A percentile compares a stretch with the other conserved stretches of the same genome.
phyloP scores from a whole-genome alignment of 2,888 invertebrate species.

The Meiosimyza decipiens region DNA sequence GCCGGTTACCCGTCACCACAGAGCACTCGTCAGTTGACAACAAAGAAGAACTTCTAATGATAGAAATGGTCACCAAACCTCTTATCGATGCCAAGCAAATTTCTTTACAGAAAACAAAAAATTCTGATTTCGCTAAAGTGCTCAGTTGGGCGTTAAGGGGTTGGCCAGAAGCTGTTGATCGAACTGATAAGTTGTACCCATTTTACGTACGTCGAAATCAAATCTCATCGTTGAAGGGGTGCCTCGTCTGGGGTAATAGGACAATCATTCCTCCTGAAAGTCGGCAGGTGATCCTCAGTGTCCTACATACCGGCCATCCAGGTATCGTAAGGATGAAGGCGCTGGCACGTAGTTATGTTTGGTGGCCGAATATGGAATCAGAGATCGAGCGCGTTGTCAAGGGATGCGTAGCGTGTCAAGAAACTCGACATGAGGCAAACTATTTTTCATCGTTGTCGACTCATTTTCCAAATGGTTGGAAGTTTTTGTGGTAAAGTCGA shows the following conservation, averaged over 20 bases:
- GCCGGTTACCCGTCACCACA: too few species aligned
- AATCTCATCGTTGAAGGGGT: slow-evolving; percentile 33
- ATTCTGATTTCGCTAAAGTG: neutral
- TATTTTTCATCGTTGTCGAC: slow-evolving; percentile 36
- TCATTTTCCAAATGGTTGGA: slow-evolving; percentile 40
- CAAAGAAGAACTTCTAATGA: too few species aligned
- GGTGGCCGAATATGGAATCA: slow-evolving; percentile 35
- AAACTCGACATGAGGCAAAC: slow-evolving; percentile 24
- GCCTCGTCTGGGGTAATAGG: slow-evolving; percentile 41
- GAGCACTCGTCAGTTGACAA: too few species aligned
- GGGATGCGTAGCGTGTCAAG: neutral
- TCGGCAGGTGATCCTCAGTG: slow-evolving; percentile 3
- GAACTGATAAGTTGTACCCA: neutral
- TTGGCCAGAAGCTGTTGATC: slow-evolving; percentile 11
- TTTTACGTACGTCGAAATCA: slow-evolving; percentile 8
- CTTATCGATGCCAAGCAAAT: too few species aligned
- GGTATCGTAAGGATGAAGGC: slow-evolving; percentile 27
- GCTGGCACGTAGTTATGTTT: slow-evolving; percentile 32
- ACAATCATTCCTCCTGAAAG: slow-evolving; percentile 32
- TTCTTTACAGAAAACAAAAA: too few species aligned
- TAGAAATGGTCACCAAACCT: too few species aligned
- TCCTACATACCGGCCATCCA: neutral
- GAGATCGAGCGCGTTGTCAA: slow-evolving; percentile 7
- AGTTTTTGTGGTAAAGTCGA: slow-evolving; percentile 33
- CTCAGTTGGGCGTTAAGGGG: slow-evolving; percentile 32